Base-by-base conservation (phyloP, 1,140 invertebrate species). In the Lysiphlebus fabarum region DNA sequence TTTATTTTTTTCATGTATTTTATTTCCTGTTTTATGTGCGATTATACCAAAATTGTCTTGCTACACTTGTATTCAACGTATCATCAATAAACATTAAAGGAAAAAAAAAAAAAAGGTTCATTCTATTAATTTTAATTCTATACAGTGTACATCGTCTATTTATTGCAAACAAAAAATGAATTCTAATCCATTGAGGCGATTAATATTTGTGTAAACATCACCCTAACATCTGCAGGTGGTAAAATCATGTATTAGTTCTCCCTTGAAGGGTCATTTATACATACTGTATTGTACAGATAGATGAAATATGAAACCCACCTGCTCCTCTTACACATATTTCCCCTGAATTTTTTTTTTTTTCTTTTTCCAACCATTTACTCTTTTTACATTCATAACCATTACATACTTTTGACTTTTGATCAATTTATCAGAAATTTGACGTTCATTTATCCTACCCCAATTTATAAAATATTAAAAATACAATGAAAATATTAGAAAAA, bases 231-330 rank as follows among this genome's bases (percentile, higher is more conserved):
- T 51, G 49, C 49, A 58, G 57, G 57, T 53, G 57, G 40, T 43
- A 44, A 58, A 58, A 58, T 26, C 17, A 26, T 26, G 17, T 26
- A 26, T 26, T 26, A 26, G 17, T 26, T 26, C 17, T 26, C 26
- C 17, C 47, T 9, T 9, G 8, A 8, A 26, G 33, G 8, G 9
- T 49, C 40, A 38, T 55, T 17, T 6, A 33, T 12, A 44, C 17
- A 17, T 4, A 2, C 17, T 47, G 43, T 56, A 44, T 48, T 6
- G 42, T 26, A 4, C 12, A 12, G 17, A 51, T 7, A 14, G 11
- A 56, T 38, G 60, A 26, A 67, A 67, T 65, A 64, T 61, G 55
- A 67, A 60, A 65, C 59, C 60, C 17, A 59, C 49, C 57, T 63
- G 62, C 56, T 6, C 9, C 17, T 26, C 17, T 26, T 26, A 26